Conservation (phyloP, 2,797 vertebrate genomes). For the Percopsis omiscomaycus region DNA sequence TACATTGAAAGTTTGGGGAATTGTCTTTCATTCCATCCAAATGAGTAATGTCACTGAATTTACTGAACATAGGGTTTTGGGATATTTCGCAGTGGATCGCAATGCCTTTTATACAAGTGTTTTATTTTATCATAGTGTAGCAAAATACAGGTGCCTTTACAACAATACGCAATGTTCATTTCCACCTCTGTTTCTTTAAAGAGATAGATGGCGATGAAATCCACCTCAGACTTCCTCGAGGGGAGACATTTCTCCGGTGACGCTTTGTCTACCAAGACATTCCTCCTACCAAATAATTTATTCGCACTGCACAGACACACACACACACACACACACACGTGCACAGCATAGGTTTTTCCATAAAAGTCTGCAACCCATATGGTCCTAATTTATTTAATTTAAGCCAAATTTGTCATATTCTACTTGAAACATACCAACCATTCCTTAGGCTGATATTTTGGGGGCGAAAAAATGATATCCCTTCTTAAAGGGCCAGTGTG, state of each 20-base stretch:
- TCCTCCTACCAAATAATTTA: background rate
- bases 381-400: background rate
- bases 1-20: constrained; percentile 7
- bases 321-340: constrained; percentile 7
- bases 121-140: background rate
- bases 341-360: background rate
- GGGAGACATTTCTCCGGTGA: background rate
- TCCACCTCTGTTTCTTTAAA: background rate
- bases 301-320: background rate
- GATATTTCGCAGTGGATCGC: constrained; percentile 13
- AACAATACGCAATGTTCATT: background rate
- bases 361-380: background rate
- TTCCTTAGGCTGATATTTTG: background rate
- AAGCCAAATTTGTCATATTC: background rate
- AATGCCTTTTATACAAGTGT: background rate
- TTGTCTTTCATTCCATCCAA: constrained; percentile 1
- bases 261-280: background rate
- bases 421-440: background rate
- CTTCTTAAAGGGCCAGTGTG: too few relatives aligned
- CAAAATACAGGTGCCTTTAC: background rate
- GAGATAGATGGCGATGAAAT: background rate
- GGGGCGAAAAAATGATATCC: background rate
- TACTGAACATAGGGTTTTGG: background rate
- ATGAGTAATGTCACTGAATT: constrained; percentile 19
- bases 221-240: background rate